phyloP scores from a whole-genome alignment of 2,888 invertebrate species.

The Lobophora halterata region DNA sequence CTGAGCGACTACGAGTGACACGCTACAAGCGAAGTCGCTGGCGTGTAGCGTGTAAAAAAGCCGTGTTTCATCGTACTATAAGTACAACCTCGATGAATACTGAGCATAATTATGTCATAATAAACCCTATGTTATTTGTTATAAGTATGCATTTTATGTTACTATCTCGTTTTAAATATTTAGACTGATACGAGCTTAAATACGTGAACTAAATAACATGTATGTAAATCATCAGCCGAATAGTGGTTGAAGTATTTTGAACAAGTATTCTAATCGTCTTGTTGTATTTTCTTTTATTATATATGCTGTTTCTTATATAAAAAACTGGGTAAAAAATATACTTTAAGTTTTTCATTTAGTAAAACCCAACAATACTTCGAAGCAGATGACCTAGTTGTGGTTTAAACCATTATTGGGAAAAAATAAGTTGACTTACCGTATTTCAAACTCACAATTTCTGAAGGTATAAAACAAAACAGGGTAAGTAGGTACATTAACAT shows the following conservation, averaged over 20 bases:
- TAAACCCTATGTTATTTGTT: constrained; percentile 15
- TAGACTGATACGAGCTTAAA: constrained; percentile 10
- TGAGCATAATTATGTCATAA: constrained; percentile 28
- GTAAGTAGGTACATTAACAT: too few relatives aligned
- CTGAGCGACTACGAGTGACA: too few relatives aligned
- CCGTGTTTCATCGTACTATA: too few relatives aligned
- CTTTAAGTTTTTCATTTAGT: too few relatives aligned
- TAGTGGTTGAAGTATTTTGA: constrained; percentile 4
- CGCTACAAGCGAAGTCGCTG: too few relatives aligned
- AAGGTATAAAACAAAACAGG: too few relatives aligned
- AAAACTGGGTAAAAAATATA: constrained; percentile 8
- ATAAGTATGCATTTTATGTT: background rate
- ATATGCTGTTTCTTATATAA: constrained; percentile 7
- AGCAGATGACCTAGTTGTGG: too few relatives aligned
- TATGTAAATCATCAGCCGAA: background rate
- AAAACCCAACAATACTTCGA: too few relatives aligned
- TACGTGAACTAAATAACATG: constrained; percentile 5
- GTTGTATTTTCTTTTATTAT: constrained; percentile 2
- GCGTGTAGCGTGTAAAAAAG: too few relatives aligned
- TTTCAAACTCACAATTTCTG: too few relatives aligned
- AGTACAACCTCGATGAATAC: constrained; percentile 29
- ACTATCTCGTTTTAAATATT: constrained; percentile 4
- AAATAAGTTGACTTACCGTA: too few relatives aligned
- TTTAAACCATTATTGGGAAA: too few relatives aligned
- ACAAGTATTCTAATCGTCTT: constrained; percentile 6